phyloP scores from a whole-genome alignment of 1,140 invertebrate genomes.

The Mya arenaria region DNA sequence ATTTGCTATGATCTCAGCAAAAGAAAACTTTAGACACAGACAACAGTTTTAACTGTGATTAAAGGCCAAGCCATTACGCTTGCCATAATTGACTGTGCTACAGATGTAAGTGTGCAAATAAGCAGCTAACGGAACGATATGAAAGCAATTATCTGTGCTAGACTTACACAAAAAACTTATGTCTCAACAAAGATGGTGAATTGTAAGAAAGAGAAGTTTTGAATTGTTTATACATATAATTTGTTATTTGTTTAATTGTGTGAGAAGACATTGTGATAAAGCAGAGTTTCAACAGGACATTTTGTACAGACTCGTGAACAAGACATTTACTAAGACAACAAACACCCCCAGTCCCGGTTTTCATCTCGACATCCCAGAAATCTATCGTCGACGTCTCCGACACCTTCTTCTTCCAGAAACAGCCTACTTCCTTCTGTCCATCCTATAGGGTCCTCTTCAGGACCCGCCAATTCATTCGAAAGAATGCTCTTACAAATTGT shows the following conservation, averaged over 20 bases:
- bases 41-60: background rate
- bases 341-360: background rate
- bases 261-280: conserved; percentile 47
- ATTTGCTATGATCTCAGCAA: conserved; percentile 1
- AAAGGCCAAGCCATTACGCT: background rate
- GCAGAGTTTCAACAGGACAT: conserved; percentile 51
- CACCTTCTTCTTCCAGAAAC: conserved; percentile 8
- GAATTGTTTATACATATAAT: background rate
- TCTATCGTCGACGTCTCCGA: conserved; percentile 40
- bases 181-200: conserved; percentile 18
- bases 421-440: conserved; percentile 22
- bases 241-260: conserved; percentile 12
- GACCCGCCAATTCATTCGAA: conserved; percentile 46
- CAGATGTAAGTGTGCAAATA: background rate
- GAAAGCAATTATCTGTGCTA: conserved; percentile 1
- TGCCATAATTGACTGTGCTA: conserved; percentile 1
- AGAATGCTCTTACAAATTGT: conserved; percentile 38
- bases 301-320: conserved; percentile 48
- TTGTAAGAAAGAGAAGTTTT: background rate
- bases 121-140: background rate
- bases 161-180: background rate
- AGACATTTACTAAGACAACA: background rate
- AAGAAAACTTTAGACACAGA: too few relatives aligned
- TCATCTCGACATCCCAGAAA: conserved; percentile 47
- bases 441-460: conserved; percentile 47